Base-by-base conservation (phyloP, 2,888 invertebrate genomes). In the Hecatera dysodea region DNA sequence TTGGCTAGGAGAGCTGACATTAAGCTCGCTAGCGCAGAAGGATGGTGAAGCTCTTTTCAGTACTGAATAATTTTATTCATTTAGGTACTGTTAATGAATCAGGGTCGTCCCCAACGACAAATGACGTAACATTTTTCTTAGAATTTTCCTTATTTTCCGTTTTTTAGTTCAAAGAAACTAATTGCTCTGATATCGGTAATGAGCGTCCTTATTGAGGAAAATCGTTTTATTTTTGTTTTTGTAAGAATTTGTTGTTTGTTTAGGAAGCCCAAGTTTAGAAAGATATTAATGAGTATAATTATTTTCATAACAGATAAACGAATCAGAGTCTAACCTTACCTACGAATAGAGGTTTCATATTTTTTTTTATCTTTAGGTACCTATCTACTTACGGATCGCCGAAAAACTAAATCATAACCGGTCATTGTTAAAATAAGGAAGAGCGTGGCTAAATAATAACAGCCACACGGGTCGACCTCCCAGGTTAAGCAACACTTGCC, bases 81-180 rank as follows among this genome's bases (percentile, higher is more conserved):
- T 48, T 44, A 72, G 22, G 7, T 33, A 24, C 29, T n/a, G n/a
- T 33, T 46, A 36, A 42, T 7, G 65, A 74, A 48, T 24, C 50
- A 11, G 12, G 24, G 15, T 27, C 12, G 33, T n/a, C 12, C 33
- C 22, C n/a, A 22, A 44, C 0, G 27, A 11, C 42, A 42, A 75
- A 67, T 52, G 42, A 67, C 9, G 15, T 33, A n/a, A 67, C 15
- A 22, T 66, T 70, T 52, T 67, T 27, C 44, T 44, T 19, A 12
- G 8, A 65, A 44, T 22, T 33, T 19, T 36, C 12, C 15, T 24
- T 36, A 12, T 50, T 68, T 27, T 46, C 24, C 24, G 17, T 33
- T 74, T 48, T 70, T 50, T 27, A 15, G n/a, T 65, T 50, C 42
- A 66, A 66, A 36, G 33, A n/a, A 36, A 50, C 42, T 75, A 66